Base-by-base conservation (phyloP, 2,797 vertebrate genomes). In the Hypotaenidia okinawae region DNA sequence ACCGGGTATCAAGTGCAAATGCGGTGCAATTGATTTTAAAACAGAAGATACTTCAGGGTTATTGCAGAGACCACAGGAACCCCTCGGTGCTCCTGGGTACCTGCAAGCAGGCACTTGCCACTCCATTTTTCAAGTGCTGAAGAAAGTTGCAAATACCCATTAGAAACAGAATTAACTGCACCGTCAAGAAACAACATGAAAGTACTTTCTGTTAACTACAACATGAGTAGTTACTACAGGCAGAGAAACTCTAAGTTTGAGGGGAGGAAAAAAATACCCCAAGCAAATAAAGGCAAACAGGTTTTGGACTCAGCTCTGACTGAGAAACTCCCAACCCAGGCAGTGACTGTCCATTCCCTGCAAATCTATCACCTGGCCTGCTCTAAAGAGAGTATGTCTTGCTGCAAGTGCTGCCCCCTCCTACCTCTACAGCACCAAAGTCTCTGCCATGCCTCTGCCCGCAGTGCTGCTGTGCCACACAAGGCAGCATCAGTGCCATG, bases 381-480 rank as follows among this genome's bases (percentile, higher is more conserved):
- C 11, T 6, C 17, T 12, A 11, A 32, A 77, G 59, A 5, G 2
- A 49, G 16, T 2, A 10, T 9, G 18, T 70, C 27, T 9, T 33
- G 18, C 80, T 22, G 14, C 9, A 57, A 41, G 18, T 3, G 3
- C 6, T 35, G 12, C 13, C 18, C 14, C 5, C 21, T 30, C 15
- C 21, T 7, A 3, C 1, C 45, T 9, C 39, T 11, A 35, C 8
- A 16, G 43, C n/a, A 23, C 1, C 7, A 10, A 21, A 41, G 39
- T 39, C 17, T 16, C n/a, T 22, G 62, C 37, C 3, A 2, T 7
- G 24, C 10, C 25, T 30, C 39, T 45, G 30, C 54, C 41, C 0
- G 0, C 9, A 1, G 16, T 2, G 6, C 27, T 16, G 39, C 27
- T 2, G 9, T 22, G 22, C 22, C 45, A 37, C 3, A 13, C 39